Percentiles rank a stretch among this genome's conserved stretches.
These are phyloP conservation scores for Mallotus villosus DNA, from an alignment of 2,797 vertebrate species.

Conservation along the genomic window DNA sequence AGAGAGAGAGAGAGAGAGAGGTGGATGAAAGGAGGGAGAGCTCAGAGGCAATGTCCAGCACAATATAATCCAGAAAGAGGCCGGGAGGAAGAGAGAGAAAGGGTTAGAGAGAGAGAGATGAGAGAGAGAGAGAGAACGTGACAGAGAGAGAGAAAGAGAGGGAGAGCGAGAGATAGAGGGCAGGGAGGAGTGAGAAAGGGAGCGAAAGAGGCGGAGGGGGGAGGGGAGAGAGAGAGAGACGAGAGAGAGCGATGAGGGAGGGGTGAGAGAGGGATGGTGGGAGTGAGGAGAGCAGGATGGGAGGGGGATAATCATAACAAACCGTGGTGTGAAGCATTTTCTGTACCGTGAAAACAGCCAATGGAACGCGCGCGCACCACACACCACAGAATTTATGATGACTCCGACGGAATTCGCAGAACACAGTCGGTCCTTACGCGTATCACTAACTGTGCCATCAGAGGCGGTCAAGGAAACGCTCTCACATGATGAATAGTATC, in stretches of 20 bases:
- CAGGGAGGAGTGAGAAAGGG: slow-evolving; percentile 1
- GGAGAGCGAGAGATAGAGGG: slow-evolving; percentile 1
- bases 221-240: neutral
- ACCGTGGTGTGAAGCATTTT: slow-evolving; percentile 59
- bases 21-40: slow-evolving; percentile 62
- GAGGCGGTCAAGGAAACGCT: too few species aligned
- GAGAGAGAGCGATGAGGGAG: too few species aligned
- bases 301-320: slow-evolving; percentile 45
- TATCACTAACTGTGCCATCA: too few species aligned
- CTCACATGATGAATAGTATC: too few species aligned
- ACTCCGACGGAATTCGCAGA: too few species aligned
- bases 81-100: neutral
- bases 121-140: slow-evolving; percentile 18
- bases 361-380: slow-evolving; percentile 16
- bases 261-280: too few species aligned
- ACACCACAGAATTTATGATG: too few species aligned
- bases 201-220: neutral
- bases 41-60: too few species aligned
- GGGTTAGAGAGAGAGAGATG: slow-evolving; percentile 19
- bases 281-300: too few species aligned
- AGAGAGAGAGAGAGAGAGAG: neutral
- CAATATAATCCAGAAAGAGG: neutral
- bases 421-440: too few species aligned
- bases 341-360: slow-evolving; percentile 60
- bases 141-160: slow-evolving; percentile 10